Conservation (phyloP, 2,888 invertebrate genomes). For the Thera britannica region DNA sequence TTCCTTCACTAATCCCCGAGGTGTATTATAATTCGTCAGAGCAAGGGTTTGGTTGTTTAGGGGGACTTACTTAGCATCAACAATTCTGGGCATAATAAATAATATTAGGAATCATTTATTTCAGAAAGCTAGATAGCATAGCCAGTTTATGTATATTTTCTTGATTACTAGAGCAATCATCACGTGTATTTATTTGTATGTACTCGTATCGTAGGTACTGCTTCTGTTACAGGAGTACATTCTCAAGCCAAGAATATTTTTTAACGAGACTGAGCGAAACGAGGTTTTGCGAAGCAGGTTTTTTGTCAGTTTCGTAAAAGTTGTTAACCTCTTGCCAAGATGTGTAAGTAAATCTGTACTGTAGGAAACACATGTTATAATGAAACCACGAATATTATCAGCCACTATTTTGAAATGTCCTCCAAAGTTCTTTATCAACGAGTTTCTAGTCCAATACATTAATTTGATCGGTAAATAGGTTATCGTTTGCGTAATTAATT, state of each 20-base stretch:
- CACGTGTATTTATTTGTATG: too few relatives aligned
- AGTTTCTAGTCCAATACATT: slow-evolving; percentile 22
- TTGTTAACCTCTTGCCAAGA: slow-evolving; percentile 3
- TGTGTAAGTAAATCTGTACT: background rate
- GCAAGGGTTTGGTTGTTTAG: too few relatives aligned
- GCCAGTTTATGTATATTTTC: too few relatives aligned
- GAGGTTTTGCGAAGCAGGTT: slow-evolving; percentile 1
- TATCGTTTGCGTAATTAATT: slow-evolving; percentile 25
- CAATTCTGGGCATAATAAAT: too few relatives aligned
- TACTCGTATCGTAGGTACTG: too few relatives aligned
- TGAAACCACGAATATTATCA: background rate
- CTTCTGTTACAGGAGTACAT: background rate
- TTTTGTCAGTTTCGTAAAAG: slow-evolving; percentile 3
- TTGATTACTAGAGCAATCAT: too few relatives aligned
- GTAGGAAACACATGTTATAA: background rate
- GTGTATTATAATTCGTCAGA: background rate
- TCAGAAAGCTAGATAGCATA: too few relatives aligned
- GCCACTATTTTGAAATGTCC: background rate
- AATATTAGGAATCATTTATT: too few relatives aligned
- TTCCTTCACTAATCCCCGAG: background rate
- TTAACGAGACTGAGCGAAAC: background rate
- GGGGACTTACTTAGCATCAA: too few relatives aligned
- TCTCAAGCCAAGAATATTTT: background rate
- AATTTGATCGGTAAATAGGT: slow-evolving; percentile 9
- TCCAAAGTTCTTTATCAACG: slow-evolving; percentile 6